Evolutionary conservation across 2,888 invertebrate species (phyloP), one percentile per base, ranked within the genome.

Genomic region (Cataglyphis livida): DNA sequence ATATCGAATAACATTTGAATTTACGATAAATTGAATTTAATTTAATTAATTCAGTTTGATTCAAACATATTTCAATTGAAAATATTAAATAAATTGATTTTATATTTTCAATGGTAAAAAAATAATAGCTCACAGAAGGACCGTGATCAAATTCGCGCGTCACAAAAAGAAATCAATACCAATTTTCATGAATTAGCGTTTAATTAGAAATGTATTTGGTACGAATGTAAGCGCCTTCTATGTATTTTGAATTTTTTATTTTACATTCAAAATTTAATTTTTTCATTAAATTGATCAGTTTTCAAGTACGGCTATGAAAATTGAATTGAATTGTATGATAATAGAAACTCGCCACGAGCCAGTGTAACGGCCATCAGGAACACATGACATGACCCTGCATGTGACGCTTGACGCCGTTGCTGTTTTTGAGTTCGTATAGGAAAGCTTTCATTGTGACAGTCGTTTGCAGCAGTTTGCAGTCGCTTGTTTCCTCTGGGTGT

Each of bases 401-500:
- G 71, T 83, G 86, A 84, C 85, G 74, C 61, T 71, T 83, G 86
- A 84, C 84, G 74, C 61, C 74, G 71, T 84, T 81, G 75, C 82
- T 68, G 70, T 75, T 82, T 83, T 81, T 9, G 35, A 32, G 44
- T 61, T 18, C 12, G 51, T 3, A 15, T 44, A 78, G 48, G 64
- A 85, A 83, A 85, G 73, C 74, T 84, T 84, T 65, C 85, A 75
- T 84, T 90, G 48, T 48, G 89, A 89, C 87, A 86, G 76, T 84
- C 61, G 68, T 71, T 83, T 41, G 41, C 41, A 41, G 12, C 10
- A 3, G 41, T 12, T 41, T 12, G 41, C 86, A 84, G 76, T 84
- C 54, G 68, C 68, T 83, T 84, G 81, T 87, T 84, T 85, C 83
- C 41, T 48, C 51, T 6, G n/a, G 32, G 35, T 84, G n/a, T 28